A percentile compares a stretch with the other conserved stretches of the same genome.
Conservation (phyloP, 92 coral and sea anemone species). For the Desmophyllum pertusum region DNA sequence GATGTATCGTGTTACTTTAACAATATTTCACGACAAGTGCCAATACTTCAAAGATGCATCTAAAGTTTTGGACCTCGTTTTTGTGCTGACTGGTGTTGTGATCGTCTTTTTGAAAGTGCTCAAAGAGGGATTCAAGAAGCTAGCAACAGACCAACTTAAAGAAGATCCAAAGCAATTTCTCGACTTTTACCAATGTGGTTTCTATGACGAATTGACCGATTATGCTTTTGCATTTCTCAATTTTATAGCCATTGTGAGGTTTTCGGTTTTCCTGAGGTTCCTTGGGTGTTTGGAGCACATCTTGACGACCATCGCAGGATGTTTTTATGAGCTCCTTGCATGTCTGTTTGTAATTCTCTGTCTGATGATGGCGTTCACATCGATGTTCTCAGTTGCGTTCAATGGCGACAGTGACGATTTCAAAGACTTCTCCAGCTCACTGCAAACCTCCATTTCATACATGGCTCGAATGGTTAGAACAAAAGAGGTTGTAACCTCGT, state of each 20-base stretch:
- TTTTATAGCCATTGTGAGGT: slow-evolving; percentile 68
- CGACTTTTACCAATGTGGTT: slow-evolving; percentile 61
- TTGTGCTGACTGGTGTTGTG: slow-evolving; percentile 49
- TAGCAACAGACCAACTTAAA: slow-evolving; percentile 39
- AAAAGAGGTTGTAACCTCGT: background rate
- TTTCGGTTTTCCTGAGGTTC: slow-evolving; percentile 53
- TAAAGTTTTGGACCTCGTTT: slow-evolving; percentile 53
- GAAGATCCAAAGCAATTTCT: slow-evolving; percentile 50
- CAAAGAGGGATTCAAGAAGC: slow-evolving; percentile 46
- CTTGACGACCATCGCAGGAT: slow-evolving; percentile 43
- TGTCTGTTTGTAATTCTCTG: slow-evolving; percentile 48
- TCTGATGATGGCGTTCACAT: slow-evolving; percentile 59
- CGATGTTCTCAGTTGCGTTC: slow-evolving; percentile 60
- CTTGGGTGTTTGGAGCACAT: slow-evolving; percentile 50
- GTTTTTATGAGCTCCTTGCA: slow-evolving; percentile 45
- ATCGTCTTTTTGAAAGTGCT: slow-evolving; percentile 47
- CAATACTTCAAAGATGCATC: slow-evolving; percentile 42
- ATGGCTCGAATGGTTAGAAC: slow-evolving; percentile 42
- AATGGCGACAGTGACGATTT: slow-evolving; percentile 51
- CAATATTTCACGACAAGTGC: slow-evolving; percentile 50
- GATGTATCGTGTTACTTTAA: slow-evolving; percentile 48
- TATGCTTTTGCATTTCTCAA: slow-evolving; percentile 57
- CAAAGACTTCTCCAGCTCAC: slow-evolving; percentile 58
- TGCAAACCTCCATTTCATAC: slow-evolving; percentile 45
- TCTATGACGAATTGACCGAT: slow-evolving; percentile 47